Evolutionary conservation across 2,888 invertebrate genomes (phyloP), one percentile per base, ranked within the genome.

Genomic region (Cyrtodaria siliqua): DNA sequence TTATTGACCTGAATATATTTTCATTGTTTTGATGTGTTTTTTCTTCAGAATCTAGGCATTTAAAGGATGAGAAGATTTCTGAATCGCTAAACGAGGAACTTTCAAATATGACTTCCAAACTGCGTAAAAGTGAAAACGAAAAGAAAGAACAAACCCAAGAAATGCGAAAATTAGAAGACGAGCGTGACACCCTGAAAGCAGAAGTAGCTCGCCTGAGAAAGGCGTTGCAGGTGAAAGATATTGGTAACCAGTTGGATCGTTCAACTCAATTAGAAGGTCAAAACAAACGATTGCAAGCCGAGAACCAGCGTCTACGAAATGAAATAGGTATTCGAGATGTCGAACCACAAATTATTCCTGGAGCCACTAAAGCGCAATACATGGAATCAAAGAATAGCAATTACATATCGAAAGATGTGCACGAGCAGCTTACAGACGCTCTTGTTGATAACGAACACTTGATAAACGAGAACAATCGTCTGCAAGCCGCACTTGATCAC

Each of bases 241-340:
- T 73, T 14, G 56, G 60, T 16, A 67, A 69, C 6, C 55, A 68
- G 24, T 20, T 78, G 26, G 40, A 64, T 24, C 33, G 55, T 9
- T 56, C 61, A 23, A 16, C 61, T 9, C 64, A 69, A 26, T 56
- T 79, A 1, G 53, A 66, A 29, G 66, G 74, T n/a, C 79, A 79
- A 29, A 79, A 73, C 29, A 55, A 66, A 44, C 60, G 79, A 20
- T 29, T 79, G 18, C 40, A 47, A 24, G 62, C 56, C 24, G 79
- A 79, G 55, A 74, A 74, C 29, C 73, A 73, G 26, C 42, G 79
- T 12, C 61, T 79, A 3, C 40, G 79, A 52, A 70, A 79, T 6
- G 79, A 79, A 29, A 38, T 74, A 8, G 69, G 52, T 44, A 40
- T 24, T 9, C 53, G 57, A 42, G 67, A 62, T n/a, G 14, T 62